A percentile compares a stretch with the other conserved stretches of the same genome.
phyloP scores from a whole-genome alignment of 37 sponge, comb jelly and placozoan species.

The Theonella swinhoei region DNA sequence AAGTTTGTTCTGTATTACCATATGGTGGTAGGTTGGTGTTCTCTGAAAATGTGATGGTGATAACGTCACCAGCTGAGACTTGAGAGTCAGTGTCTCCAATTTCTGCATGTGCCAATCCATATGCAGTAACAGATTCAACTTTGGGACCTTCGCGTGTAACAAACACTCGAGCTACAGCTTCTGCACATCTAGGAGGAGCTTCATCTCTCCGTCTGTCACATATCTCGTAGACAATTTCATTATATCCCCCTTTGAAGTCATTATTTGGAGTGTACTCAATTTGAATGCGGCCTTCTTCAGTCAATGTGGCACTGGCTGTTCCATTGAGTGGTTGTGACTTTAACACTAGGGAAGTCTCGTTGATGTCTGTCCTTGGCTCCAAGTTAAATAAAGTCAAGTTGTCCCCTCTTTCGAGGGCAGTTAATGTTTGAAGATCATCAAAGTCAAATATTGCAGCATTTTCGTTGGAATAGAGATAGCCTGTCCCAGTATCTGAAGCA shows the following conservation, averaged over 20 bases:
- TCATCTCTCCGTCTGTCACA: slow-evolving; percentile 51
- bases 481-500: not conserved
- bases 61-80: slow-evolving; percentile 69
- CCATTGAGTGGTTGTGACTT: slow-evolving; percentile 37
- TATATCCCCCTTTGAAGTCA: slow-evolving; percentile 68
- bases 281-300: not conserved
- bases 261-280: slow-evolving; percentile 63
- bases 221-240: slow-evolving; percentile 66
- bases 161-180: slow-evolving; percentile 60
- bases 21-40: slow-evolving; percentile 86
- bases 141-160: slow-evolving; percentile 64
- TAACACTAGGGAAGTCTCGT: slow-evolving; percentile 54
- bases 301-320: not conserved
- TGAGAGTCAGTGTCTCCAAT: slow-evolving; percentile 50
- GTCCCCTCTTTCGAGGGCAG: slow-evolving; percentile 15
- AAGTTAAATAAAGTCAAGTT: slow-evolving; percentile 66
- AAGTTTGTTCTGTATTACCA: not conserved
- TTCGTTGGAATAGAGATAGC: slow-evolving; percentile 48
- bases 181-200: slow-evolving; percentile 45
- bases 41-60: slow-evolving; percentile 59
- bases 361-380: slow-evolving; percentile 43
- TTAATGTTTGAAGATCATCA: slow-evolving; percentile 68
- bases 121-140: slow-evolving; percentile 61
- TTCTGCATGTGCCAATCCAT: not conserved
- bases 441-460: slow-evolving; percentile 66